Evolutionary conservation across 1,140 invertebrate species (phyloP).

Genomic region (Gryllus bimaculatus): DNA sequence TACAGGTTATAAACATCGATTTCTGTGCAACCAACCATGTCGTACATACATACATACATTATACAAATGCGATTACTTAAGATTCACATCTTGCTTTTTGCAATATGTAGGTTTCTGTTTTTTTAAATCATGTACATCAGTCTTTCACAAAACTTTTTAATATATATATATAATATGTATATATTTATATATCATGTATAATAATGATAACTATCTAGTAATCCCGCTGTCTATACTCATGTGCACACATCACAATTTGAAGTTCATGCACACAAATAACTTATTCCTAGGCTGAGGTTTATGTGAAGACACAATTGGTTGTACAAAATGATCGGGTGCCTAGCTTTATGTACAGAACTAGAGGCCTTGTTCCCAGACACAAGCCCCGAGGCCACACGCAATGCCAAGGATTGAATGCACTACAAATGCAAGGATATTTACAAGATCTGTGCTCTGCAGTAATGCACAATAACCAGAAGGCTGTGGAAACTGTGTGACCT

Average conservation of each 20-base stretch:
- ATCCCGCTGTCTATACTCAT: neutral
- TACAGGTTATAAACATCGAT: constrained; percentile 23
- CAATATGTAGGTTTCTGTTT: constrained; percentile 19
- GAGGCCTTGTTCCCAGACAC: neutral
- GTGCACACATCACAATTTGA: neutral
- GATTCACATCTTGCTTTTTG: constrained; percentile 17
- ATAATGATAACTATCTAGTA: neutral
- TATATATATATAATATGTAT: neutral
- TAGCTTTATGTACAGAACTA: neutral
- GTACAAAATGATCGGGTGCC: constrained; percentile 3
- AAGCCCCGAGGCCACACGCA: neutral
- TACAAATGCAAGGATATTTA: no score
- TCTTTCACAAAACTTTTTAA: constrained; percentile 9
- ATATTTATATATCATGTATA: constrained; percentile 2
- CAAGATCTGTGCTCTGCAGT: no score
- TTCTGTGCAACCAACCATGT: constrained; percentile 18
- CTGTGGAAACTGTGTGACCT: neutral
- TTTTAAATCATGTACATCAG: constrained; percentile 21
- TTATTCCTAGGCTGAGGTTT: neutral
- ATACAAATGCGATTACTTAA: constrained; percentile 22
- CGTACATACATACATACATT: constrained; percentile 18
- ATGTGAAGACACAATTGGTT: neutral
- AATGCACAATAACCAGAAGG: neutral
- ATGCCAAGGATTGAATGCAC: neutral
- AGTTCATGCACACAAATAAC: neutral